phyloP scores from a whole-genome alignment of 2,888 invertebrate species.

The Anagyrus pseudococci region DNA sequence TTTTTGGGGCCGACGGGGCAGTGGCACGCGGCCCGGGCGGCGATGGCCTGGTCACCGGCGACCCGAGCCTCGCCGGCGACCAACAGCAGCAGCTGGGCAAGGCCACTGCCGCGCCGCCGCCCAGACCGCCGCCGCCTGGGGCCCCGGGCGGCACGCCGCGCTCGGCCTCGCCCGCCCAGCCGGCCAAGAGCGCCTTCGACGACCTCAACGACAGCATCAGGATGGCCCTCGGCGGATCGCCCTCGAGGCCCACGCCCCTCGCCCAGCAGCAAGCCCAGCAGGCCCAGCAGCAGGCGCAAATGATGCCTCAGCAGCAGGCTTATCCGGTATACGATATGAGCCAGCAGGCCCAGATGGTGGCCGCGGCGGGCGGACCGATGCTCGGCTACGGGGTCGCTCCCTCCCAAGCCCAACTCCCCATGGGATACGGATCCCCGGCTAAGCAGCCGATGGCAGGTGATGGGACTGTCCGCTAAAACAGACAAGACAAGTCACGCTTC shows the following conservation, averaged over 20 bases:
- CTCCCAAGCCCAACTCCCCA: conserved; percentile 55
- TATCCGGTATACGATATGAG: conserved; percentile 54
- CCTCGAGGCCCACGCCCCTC: conserved; percentile 57
- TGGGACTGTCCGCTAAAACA: conserved; percentile 49
- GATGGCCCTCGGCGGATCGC: conserved; percentile 72
- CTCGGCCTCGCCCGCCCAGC: conserved; percentile 58
- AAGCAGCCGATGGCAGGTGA: conserved; percentile 65
- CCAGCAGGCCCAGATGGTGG: conserved; percentile 37
- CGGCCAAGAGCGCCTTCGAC: conserved; percentile 70
- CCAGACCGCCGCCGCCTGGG: conserved; percentile 60
- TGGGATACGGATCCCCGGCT: conserved; percentile 63
- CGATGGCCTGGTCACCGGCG: conserved; percentile 42
- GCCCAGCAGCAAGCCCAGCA: conserved; percentile 48
- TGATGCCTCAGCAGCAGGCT: conserved; percentile 47
- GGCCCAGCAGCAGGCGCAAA: conserved; percentile 44
- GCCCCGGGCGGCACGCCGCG: conserved; percentile 56
- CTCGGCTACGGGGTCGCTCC: conserved; percentile 51
- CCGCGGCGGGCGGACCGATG: conserved; percentile 48
- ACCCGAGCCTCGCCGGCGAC: conserved; percentile 50
- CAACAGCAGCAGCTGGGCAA: conserved; percentile 41
- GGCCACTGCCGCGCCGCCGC: conserved; percentile 60
- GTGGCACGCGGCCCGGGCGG: conserved; percentile 46
- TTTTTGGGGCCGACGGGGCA: conserved; percentile 58
- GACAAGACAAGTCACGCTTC: conserved; percentile 42
- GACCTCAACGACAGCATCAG: conserved; percentile 74